Percentiles rank a stretch among this genome's conserved stretches.
Evolutionary conservation across 2,888 invertebrate species (phyloP).

Genomic region (Chorisops tibialis): DNA sequence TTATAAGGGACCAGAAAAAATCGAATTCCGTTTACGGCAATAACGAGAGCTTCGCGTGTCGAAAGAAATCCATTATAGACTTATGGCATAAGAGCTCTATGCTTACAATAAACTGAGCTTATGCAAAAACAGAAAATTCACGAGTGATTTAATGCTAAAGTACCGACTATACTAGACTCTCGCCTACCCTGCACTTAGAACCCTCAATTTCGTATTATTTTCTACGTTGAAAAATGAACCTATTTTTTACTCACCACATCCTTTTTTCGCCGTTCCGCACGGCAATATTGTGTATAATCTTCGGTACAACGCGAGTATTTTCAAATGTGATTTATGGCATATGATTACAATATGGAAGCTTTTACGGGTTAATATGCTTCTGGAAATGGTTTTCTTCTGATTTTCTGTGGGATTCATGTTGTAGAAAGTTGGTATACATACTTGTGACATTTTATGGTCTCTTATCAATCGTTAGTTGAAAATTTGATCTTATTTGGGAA

Average conservation of each 20-base stretch:
- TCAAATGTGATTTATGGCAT: conserved; percentile 20
- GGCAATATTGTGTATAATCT: not conserved
- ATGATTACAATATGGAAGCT: conserved; percentile 20
- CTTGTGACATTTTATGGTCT: too few species aligned
- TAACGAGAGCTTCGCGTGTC: conserved; percentile 29
- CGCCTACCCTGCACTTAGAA: not conserved
- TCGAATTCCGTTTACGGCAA: conserved; percentile 13
- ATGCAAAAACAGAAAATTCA: conserved; percentile 17
- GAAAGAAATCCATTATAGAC: conserved; percentile 21
- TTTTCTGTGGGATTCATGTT: too few species aligned
- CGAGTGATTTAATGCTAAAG: conserved; percentile 25
- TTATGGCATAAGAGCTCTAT: conserved; percentile 11
- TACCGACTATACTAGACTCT: not conserved
- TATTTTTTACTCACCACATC: not conserved
- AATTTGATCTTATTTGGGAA: too few species aligned
- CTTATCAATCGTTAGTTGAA: too few species aligned
- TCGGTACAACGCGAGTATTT: conserved; percentile 5
- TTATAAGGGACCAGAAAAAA: conserved; percentile 18
- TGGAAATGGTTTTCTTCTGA: too few species aligned
- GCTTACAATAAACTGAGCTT: not conserved
- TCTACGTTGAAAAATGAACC: conserved; percentile 21
- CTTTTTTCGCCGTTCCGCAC: not conserved
- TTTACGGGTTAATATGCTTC: conserved; percentile 17
- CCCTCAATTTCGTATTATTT: not conserved
- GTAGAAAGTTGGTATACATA: too few species aligned